Percentiles rank a stretch among this genome's conserved stretches.
These are phyloP conservation scores for Aurelia coerulea DNA, from an alignment of 30 jellyfish, hydroid and myxozoan genomes.

Conservation along the genomic window DNA sequence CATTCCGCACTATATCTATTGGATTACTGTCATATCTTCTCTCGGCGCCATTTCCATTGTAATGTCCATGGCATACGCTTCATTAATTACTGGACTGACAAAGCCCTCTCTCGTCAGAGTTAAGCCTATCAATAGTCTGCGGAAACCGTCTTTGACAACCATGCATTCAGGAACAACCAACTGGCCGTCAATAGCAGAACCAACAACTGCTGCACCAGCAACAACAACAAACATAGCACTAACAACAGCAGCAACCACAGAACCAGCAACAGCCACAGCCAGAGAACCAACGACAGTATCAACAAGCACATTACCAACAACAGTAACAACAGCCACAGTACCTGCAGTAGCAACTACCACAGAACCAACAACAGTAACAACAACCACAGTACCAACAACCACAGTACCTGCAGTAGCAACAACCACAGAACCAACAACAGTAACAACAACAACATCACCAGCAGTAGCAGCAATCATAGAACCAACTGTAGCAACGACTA, in stretches of 20 bases:
- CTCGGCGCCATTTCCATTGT: constrained; percentile 20
- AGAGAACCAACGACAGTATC: neutral
- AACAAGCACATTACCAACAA: too few relatives aligned
- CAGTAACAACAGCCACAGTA: too few relatives aligned
- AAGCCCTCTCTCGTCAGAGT: neutral
- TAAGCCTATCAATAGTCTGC: neutral
- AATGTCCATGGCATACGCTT: constrained; percentile 40
- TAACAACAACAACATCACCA: too few relatives aligned
- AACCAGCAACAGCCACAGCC: too few relatives aligned
- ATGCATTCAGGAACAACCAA: neutral
- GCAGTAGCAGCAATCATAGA: neutral
- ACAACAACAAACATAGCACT: neutral
- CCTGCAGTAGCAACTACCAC: too few relatives aligned
- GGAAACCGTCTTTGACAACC: neutral
- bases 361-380: neutral
- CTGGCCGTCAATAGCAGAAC: neutral
- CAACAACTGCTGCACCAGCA: neutral
- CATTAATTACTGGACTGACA: constrained; percentile 18
- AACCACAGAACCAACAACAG: too few relatives aligned
- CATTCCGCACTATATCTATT: constrained; percentile 21
- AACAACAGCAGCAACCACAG: too few relatives aligned
- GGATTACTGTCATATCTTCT: constrained; percentile 11
- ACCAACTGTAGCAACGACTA: neutral
- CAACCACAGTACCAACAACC: too few relatives aligned
- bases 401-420: too few relatives aligned